Evolutionary conservation across 1,140 invertebrate species (phyloP).

Genomic region (Chironomus tepperi): DNA sequence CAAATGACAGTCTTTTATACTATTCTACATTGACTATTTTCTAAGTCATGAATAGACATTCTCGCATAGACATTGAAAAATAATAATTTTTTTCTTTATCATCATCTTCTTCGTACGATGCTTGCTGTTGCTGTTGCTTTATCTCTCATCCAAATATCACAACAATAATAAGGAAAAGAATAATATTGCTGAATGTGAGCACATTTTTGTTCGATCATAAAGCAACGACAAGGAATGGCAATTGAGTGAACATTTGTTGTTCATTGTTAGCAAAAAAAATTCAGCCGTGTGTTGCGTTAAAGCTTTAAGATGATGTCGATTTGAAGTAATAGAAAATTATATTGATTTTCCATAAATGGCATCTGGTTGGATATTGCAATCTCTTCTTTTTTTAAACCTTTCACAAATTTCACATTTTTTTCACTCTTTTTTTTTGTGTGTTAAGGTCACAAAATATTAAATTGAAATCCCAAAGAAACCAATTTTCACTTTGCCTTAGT

Average conservation of each 20-base stretch:
- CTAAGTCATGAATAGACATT: slow-evolving; percentile 2
- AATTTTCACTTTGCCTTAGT: background rate
- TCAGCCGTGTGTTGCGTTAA: background rate
- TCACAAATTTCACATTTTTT: background rate
- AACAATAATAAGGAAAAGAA: background rate
- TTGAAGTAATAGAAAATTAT: background rate
- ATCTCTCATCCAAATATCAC: background rate
- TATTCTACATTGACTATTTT: background rate
- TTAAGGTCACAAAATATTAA: background rate
- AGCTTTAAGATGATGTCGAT: background rate
- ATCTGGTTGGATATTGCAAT: background rate
- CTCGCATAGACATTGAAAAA: background rate
- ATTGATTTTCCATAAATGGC: slow-evolving; percentile 10
- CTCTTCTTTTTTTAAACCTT: background rate
- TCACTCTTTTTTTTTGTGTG: background rate
- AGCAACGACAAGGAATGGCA: background rate
- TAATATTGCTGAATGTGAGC: background rate
- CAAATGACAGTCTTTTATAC: slow-evolving; percentile 8
- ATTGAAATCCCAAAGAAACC: background rate
- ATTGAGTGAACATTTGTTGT: background rate
- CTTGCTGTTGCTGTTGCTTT: background rate
- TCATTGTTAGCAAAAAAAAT: slow-evolving; percentile 1
- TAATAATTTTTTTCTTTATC: background rate
- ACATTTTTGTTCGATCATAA: slow-evolving; percentile 9
- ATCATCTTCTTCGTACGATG: too few species aligned